A percentile compares a stretch with the other conserved stretches of the same genome.
phyloP scores from a whole-genome alignment of 2,888 invertebrate genomes.

The Adela reaumurella region DNA sequence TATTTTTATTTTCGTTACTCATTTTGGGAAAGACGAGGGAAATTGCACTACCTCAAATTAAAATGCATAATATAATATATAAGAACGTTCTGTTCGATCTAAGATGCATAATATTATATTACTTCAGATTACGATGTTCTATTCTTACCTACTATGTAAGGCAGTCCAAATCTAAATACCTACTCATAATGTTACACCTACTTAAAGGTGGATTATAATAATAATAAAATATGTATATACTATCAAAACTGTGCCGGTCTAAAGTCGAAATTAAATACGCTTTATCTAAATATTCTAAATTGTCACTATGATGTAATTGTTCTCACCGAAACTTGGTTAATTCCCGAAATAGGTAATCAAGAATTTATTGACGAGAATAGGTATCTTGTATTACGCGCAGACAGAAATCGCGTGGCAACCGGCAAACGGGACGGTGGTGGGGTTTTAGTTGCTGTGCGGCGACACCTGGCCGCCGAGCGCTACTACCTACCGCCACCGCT shows the following conservation, averaged over 20 bases:
- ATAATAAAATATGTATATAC: conserved; percentile 1
- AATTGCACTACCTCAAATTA: too few relatives aligned
- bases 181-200: too few relatives aligned
- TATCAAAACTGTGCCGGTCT: conserved; percentile 6
- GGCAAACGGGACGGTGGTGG: conserved; percentile 1
- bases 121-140: neutral
- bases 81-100: too few relatives aligned
- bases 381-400: neutral
- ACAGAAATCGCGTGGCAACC: neutral
- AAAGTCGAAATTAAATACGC: conserved; percentile 1
- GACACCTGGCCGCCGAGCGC: neutral
- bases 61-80: too few relatives aligned
- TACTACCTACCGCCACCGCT: too few relatives aligned
- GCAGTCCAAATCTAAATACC: neutral
- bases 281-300: neutral
- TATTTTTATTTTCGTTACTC: too few relatives aligned
- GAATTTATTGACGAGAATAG: neutral
- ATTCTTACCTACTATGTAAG: neutral
- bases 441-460: conserved; percentile 1
- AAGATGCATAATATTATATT: too few relatives aligned
- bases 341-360: neutral
- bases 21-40: too few relatives aligned
- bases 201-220: too few relatives aligned
- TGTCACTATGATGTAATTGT: conserved; percentile 3
- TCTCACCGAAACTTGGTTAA: conserved; percentile 2